These are phyloP conservation scores for Neolamprologus toae DNA, from an alignment of 2,113 vertebrate species.

Conservation along the genomic window DNA sequence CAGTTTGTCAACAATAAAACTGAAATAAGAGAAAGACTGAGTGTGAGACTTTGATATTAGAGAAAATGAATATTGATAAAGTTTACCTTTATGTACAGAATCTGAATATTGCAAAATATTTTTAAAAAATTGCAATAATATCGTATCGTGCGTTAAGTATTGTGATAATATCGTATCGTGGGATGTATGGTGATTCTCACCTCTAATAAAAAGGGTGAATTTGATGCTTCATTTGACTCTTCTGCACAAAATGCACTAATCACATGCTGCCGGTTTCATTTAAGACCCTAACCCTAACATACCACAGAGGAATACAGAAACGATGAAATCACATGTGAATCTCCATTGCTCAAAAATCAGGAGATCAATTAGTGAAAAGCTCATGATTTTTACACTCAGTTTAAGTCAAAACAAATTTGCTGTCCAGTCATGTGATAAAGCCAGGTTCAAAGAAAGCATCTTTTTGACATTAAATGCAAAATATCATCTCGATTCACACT, in stretches of 20 bases:
- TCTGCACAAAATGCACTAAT: background rate
- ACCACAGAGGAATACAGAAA: background rate
- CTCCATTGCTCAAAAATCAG: background rate
- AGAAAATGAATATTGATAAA: too few species aligned
- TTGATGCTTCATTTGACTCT: background rate
- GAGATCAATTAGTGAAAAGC: background rate
- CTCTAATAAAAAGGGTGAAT: background rate
- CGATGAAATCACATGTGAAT: background rate
- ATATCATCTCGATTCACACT: background rate
- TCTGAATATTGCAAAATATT: too few species aligned
- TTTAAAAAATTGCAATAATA: too few species aligned
- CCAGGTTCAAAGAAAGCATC: background rate
- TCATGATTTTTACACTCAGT: background rate
- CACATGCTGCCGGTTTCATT: background rate
- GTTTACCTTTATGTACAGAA: too few species aligned
- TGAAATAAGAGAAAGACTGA: too few species aligned
- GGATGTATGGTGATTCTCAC: too few species aligned
- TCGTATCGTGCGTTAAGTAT: fast-evolving
- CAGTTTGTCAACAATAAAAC: too few species aligned
- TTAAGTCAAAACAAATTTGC: background rate
- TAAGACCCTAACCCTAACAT: fast-evolving
- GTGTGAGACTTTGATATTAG: too few species aligned
- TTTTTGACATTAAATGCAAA: background rate
- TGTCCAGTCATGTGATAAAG: background rate
- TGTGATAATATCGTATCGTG: fast-evolving